Conservation (phyloP, 2,797 vertebrate species). For the Brachymystax lenok region DNA sequence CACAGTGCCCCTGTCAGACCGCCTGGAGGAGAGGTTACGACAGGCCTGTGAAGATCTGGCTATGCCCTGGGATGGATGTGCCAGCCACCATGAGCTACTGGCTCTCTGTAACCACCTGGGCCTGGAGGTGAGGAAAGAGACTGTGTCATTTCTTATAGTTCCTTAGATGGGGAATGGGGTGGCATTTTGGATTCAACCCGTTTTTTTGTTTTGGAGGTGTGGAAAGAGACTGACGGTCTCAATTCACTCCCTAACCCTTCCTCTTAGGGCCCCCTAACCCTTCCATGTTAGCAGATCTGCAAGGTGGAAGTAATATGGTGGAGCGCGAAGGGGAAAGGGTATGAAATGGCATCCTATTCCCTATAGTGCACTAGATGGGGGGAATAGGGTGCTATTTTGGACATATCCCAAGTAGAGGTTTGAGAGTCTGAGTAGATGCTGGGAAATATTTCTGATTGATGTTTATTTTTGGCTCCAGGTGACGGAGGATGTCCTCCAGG, state of each 20-base stretch:
- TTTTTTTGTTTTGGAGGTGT: conserved; percentile 79
- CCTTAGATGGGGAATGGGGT: background rate
- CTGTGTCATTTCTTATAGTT: background rate
- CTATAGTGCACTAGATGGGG: too few species aligned
- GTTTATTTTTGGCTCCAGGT: conserved; percentile 64
- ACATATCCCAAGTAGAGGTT: background rate
- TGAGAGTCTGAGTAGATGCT: background rate
- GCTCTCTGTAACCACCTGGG: conserved; percentile 81
- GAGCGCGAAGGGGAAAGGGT: too few species aligned
- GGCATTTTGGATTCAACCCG: too few species aligned
- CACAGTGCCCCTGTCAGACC: conserved; percentile 63
- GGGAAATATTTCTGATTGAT: background rate
- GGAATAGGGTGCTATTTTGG: too few species aligned
- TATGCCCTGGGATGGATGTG: conserved; percentile 80
- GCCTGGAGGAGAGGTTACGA: conserved; percentile 83
- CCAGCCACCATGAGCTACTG: conserved; percentile 80
- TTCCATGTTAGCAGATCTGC: too few species aligned
- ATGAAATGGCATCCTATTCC: too few species aligned
- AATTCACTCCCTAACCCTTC: too few species aligned
- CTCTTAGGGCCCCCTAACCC: too few species aligned
- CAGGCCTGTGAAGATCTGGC: conserved; percentile 83
- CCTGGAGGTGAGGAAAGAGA: conserved; percentile 77
- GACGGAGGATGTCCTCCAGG: conserved; percentile 78
- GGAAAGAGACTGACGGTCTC: background rate
- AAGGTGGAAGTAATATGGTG: too few species aligned